These are phyloP conservation scores for Cyprichromis sp. DNA, from an alignment of 2,113 vertebrate species.

Conservation along the genomic window DNA sequence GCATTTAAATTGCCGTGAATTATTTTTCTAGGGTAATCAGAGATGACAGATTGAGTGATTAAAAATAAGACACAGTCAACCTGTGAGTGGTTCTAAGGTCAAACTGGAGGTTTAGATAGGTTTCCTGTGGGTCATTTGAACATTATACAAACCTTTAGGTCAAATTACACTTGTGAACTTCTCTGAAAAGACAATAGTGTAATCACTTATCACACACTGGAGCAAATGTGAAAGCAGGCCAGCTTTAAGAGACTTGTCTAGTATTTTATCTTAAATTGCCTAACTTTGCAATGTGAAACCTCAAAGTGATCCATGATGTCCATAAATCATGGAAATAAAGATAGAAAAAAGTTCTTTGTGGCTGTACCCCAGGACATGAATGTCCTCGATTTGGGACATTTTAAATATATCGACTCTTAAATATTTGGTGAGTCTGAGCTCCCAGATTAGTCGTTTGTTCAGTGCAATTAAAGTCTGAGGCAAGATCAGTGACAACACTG, in stretches of 20 bases:
- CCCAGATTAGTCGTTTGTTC: neutral
- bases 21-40: neutral
- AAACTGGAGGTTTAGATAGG: neutral
- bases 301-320: neutral
- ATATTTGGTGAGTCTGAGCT: neutral
- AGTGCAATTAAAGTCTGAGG: neutral
- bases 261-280: neutral
- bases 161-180: neutral
- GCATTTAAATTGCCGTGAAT: neutral
- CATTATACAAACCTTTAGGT: neutral
- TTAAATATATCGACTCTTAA: neutral
- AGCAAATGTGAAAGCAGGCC: neutral
- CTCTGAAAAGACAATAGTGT: neutral
- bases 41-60: neutral
- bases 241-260: neutral
- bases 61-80: neutral
- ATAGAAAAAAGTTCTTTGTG: neutral
- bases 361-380: neutral
- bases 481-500: neutral
- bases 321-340: neutral
- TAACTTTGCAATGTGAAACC: neutral
- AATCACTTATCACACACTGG: neutral
- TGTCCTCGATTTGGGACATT: neutral
- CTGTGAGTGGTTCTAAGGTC: neutral
- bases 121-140: neutral